Evolutionary conservation across 2,888 invertebrate species (phyloP), one percentile per base, ranked within the genome.

Genomic region (Andrena chrysosceles): DNA sequence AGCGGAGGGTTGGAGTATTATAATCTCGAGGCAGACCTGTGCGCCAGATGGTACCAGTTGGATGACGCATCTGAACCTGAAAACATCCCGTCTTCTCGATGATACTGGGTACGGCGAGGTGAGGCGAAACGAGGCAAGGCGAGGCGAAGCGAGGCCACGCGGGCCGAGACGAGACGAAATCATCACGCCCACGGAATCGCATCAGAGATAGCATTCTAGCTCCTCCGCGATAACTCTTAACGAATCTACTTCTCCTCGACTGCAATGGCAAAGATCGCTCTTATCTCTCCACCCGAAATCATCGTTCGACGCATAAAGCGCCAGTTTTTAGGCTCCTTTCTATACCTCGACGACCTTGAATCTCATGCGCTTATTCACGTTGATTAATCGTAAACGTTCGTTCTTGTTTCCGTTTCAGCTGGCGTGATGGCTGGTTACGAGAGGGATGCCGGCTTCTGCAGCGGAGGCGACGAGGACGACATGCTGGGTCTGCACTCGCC

Each of bases 391-490:
- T 20, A 5, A 68, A 69, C 6, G 3, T 74, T 35, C 20, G 54
- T 54, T 66, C 82, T 83, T 81, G 77, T 89, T 83, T 94, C 94
- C 93, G 94, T 94, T 96, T 16, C 95, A 96, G 96, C 95, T 79
- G 93, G 93, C 71, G 93, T 92, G 49, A 95, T 95, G 94, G 93
- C 94, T 35, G 93, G 92, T 64, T 92, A 95, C 73, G 96, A 96
- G 79, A 94, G 95, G 72, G 97, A 97, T 91, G 96, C 96, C 4
- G 97, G 96, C 67, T 97, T 97, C 93, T 97, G 96, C 85, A 97
- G 96, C 0, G 96, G 96, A 2, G 96, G 96, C 0, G 97, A 97
- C 87, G 97, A 97, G 90, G 93, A 94, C 87, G 94, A 94, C 84
- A 91, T 93, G 89, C 93, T 92, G 23, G 95, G 94, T 5, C 92